Percentiles rank a stretch among this genome's conserved stretches.
These are phyloP conservation scores for Trigoniulus corallinus DNA, from an alignment of 1,140 invertebrate species.

Conservation along the genomic window DNA sequence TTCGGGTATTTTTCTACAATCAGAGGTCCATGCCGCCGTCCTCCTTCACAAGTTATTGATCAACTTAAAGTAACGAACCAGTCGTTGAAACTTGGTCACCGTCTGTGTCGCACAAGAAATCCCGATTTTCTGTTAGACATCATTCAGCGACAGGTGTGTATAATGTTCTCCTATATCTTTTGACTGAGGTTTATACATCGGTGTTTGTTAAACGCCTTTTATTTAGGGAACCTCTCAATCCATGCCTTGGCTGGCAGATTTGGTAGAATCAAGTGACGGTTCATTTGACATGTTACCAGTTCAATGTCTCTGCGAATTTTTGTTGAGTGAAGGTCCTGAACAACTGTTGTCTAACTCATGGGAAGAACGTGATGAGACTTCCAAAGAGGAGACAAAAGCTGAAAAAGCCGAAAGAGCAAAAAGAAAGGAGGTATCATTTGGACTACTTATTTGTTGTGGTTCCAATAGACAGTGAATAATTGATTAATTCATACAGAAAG, in stretches of 20 bases:
- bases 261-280: slow-evolving; percentile 80
- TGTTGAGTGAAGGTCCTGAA: slow-evolving; percentile 48
- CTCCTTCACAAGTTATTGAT: slow-evolving; percentile 57
- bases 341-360: background rate
- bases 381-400: slow-evolving; percentile 15
- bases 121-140: slow-evolving; percentile 87
- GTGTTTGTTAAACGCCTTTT: background rate
- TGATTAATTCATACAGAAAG: slow-evolving; percentile 27
- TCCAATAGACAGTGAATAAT: background rate
- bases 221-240: slow-evolving; percentile 53
- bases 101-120: slow-evolving; percentile 70
- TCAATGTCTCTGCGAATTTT: slow-evolving; percentile 89
- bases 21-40: slow-evolving; percentile 54
- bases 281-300: slow-evolving; percentile 75
- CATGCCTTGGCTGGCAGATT: slow-evolving; percentile 91
- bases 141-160: slow-evolving; percentile 52
- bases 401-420: slow-evolving; percentile 20
- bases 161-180: background rate
- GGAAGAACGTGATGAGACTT: slow-evolving; percentile 12
- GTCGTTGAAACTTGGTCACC: slow-evolving; percentile 64
- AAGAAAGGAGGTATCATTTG: slow-evolving; percentile 16
- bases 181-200: background rate
- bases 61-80: slow-evolving; percentile 62
- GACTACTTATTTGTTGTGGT: background rate
- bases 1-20: slow-evolving; percentile 1